A percentile compares a stretch with the other conserved stretches of the same genome.
Conservation (phyloP, 2,797 vertebrate genomes). For the Thaleichthys pacificus region DNA sequence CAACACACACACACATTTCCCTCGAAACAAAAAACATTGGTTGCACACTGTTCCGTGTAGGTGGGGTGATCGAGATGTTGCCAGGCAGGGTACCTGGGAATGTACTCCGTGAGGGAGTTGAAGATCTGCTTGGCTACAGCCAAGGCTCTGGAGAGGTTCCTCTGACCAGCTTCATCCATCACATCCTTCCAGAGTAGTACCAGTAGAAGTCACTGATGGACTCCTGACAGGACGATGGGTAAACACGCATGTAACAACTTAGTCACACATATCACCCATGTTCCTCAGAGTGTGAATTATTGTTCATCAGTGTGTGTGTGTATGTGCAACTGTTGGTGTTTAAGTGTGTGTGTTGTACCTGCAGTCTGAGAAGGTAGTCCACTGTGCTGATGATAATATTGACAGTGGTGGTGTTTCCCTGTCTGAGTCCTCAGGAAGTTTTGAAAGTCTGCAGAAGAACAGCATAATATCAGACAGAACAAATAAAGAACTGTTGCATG, state of each 20-base stretch:
- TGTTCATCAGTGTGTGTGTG: background rate
- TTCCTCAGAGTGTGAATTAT: no score
- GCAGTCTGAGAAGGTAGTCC: conserved; percentile 94
- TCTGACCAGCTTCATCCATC: conserved; percentile 95
- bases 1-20: background rate
- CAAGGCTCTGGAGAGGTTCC: conserved; percentile 96
- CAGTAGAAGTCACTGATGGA: conserved; percentile 99
- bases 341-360: conserved; percentile 72
- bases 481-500: background rate
- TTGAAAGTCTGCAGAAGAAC: conserved; percentile 86
- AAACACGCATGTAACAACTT: background rate
- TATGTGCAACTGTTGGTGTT: background rate
- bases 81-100: conserved; percentile 83
- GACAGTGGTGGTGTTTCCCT: conserved; percentile 97
- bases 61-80: background rate
- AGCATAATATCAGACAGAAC: background rate
- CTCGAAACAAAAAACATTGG: background rate
- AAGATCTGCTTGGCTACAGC: conserved; percentile 98
- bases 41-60: background rate
- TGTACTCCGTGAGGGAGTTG: conserved; percentile 99
- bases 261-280: no score
- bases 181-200: conserved; percentile 98
- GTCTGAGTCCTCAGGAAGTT: conserved; percentile 97
- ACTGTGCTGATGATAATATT: conserved; percentile 99
- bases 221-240: conserved; percentile 63